Evolutionary conservation across 2,888 invertebrate genomes (phyloP), one percentile per base, ranked within the genome.

Genomic region (Acrobasis suavella): DNA sequence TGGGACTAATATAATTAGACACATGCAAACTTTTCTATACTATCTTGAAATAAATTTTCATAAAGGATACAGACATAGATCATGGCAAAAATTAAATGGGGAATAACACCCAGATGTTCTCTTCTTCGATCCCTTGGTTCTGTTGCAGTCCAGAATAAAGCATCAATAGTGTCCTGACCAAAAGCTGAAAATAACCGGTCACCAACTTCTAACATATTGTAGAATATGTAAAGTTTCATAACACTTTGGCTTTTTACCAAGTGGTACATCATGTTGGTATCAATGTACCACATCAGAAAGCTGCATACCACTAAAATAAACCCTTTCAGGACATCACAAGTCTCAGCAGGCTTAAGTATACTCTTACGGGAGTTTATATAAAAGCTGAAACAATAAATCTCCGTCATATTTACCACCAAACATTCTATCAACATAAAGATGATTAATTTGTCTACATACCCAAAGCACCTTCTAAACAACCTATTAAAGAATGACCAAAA

Each of bases 181-280:
- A 98, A 98, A 42, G 98, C 98, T 64, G 98, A 98, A 81, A 99
- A 96, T 70, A 99, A 90, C 68, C 98, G 94, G 89, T 99, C 99
- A 14, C 98, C 98, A 60, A 98, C 98, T 93, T 99, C 99, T 65
- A 99, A 91, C 98, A 99, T 99, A 85, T 99, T 99, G 87, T 98
- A 99, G 92, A 99, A 99, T 82, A 99, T 98, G 83, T 99, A 99
- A 71, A 99, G 92, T 82, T 99, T 99, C 87, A 99, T 99, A 67
- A 99, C 98, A 70, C 99, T 98, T 83, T 99, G 99, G 77, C 98
- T 98, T 84, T 98, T 98, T 55, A 98, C 97, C 75, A 99, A 93
- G 86, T 99, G 99, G 89, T 99, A 99, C 93, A 99, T 96, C 94
- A 99, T 97, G 72, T 98, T 99, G 50, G 98, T 98, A 84, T 99